A percentile compares a stretch with the other conserved stretches of the same genome.
These are phyloP conservation scores for Siniperca undulata DNA, from an alignment of 2,797 vertebrate species.

Conservation along the genomic window DNA sequence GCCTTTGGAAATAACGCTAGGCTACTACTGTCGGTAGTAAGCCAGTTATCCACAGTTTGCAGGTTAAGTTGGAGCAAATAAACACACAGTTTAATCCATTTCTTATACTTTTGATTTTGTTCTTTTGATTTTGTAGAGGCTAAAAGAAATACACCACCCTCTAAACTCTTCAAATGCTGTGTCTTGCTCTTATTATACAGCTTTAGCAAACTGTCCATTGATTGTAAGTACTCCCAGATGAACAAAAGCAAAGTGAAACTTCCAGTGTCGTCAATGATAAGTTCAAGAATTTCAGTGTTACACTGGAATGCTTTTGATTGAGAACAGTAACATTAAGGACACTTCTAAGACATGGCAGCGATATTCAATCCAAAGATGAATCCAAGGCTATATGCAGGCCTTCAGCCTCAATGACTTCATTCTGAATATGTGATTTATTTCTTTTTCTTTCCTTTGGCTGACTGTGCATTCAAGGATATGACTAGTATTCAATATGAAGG, in stretches of 20 bases:
- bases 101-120: too few species aligned
- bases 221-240: background rate
- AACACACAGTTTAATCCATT: background rate
- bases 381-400: background rate
- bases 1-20: too few species aligned
- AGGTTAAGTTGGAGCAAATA: background rate
- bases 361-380: slow-evolving; percentile 10
- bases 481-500: background rate
- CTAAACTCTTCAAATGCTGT: background rate
- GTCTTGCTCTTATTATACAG: background rate
- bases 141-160: background rate
- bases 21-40: background rate
- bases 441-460: background rate
- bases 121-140: background rate
- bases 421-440: background rate
- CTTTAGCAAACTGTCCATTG: too few species aligned
- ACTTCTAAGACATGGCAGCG: background rate
- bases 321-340: background rate
- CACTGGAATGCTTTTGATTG: background rate
- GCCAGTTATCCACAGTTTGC: background rate
- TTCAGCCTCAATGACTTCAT: slow-evolving; percentile 10
- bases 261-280: background rate
- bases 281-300: background rate
- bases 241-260: background rate
- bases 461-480: background rate